Conservation (phyloP, 2,113 vertebrate genomes). For the Serinus canaria region DNA sequence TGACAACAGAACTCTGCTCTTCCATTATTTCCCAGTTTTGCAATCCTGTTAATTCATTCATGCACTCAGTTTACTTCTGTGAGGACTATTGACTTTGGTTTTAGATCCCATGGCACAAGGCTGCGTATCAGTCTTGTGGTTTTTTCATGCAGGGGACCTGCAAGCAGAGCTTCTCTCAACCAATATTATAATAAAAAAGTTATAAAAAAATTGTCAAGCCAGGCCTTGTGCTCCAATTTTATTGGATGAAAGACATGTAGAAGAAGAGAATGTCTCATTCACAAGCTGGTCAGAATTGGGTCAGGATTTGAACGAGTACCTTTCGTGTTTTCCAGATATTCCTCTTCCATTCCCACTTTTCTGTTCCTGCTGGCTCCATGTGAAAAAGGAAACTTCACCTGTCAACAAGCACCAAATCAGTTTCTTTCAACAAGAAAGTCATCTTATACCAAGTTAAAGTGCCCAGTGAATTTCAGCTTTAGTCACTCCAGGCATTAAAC, state of each 20-base stretch:
- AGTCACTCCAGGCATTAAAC: not conserved
- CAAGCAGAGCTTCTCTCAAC: not conserved
- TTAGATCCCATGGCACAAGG: not conserved
- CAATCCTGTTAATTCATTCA: slow-evolving; percentile 1
- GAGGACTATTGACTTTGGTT: not conserved
- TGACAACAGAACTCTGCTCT: not conserved
- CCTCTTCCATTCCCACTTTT: not conserved
- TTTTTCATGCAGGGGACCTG: not conserved
- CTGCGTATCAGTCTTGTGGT: not conserved
- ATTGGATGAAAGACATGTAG: not conserved
- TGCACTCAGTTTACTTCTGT: not conserved
- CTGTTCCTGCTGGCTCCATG: not conserved
- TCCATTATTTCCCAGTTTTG: not conserved
- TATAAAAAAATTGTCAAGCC: not conserved
- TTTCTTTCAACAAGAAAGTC: not conserved
- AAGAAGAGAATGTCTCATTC: not conserved
- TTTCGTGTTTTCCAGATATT: not conserved
- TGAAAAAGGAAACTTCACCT: not conserved
- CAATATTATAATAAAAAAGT: not conserved
- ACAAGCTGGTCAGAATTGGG: not conserved
- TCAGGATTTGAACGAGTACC: not conserved
- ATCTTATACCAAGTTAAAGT: not conserved
- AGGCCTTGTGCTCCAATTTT: not conserved
- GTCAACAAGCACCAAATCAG: not conserved
- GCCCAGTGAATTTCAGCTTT: not conserved